Percentiles rank a stretch among this genome's conserved stretches.
Evolutionary conservation across 1,140 invertebrate genomes (phyloP).

Genomic region (Drosophila pallidifrons): DNA sequence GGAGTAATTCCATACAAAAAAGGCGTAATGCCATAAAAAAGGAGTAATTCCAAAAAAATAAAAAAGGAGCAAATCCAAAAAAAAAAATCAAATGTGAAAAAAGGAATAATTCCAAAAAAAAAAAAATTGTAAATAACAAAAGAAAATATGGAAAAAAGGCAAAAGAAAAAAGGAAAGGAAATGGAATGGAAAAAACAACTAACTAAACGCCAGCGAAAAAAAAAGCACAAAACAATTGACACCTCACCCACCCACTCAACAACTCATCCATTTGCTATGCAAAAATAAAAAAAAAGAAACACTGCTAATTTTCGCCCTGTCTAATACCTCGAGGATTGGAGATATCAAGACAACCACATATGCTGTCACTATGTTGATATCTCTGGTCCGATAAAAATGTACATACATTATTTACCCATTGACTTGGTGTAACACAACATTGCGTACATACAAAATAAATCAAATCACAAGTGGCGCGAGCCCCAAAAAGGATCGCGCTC

Average conservation of each 20-base stretch:
- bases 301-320: conserved; percentile 32
- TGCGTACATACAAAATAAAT: conserved; percentile 62
- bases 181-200: conserved; percentile 55
- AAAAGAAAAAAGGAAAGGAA: conserved; percentile 56
- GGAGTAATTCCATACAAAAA: conserved; percentile 60
- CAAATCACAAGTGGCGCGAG: conserved; percentile 41
- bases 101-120: conserved; percentile 60
- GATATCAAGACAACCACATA: conserved; percentile 43
- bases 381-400: conserved; percentile 42
- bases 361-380: conserved; percentile 39
- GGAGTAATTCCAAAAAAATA: conserved; percentile 53
- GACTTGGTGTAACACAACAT: conserved; percentile 35
- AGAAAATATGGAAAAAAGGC: conserved; percentile 43
- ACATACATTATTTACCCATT: conserved; percentile 30
- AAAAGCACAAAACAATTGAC: conserved; percentile 45
- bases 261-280: conserved; percentile 48
- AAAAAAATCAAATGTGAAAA: conserved; percentile 52
- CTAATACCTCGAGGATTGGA: conserved; percentile 42
- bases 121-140: conserved; percentile 55
- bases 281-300: conserved; percentile 12
- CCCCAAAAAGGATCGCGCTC: conserved; percentile 50
- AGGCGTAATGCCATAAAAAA: conserved; percentile 57
- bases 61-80: conserved; percentile 55
- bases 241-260: conserved; percentile 49
- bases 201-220: conserved; percentile 45